These are phyloP conservation scores for Lasioglossum morio DNA, from an alignment of 2,888 invertebrate species.

Conservation along the genomic window DNA sequence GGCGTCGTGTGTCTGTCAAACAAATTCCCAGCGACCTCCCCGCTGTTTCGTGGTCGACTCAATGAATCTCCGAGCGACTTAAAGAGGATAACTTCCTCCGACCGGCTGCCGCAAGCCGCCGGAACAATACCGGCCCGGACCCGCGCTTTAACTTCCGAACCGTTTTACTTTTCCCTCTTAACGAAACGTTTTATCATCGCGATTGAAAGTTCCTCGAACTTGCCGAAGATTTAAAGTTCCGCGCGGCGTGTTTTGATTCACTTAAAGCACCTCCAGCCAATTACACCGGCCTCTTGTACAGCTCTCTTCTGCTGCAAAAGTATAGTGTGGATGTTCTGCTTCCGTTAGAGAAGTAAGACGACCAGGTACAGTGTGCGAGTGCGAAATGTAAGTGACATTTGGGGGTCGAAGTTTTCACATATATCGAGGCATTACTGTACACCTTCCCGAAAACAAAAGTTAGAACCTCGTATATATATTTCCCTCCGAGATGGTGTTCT, in stretches of 20 bases:
- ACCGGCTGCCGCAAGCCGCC: not conserved
- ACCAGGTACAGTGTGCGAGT: not conserved
- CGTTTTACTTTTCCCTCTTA: not conserved
- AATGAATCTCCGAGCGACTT: slow-evolving; percentile 74
- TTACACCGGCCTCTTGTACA: slow-evolving; percentile 2
- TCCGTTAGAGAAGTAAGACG: no score
- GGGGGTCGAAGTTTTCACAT: not conserved
- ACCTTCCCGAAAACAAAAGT: not conserved
- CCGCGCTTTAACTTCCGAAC: not conserved
- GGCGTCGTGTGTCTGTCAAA: slow-evolving; percentile 11
- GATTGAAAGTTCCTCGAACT: slow-evolving; percentile 9
- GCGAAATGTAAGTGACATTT: not conserved
- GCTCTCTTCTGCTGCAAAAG: not conserved
- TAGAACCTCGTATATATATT: not conserved
- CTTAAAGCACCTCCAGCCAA: slow-evolving; percentile 20
- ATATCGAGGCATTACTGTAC: not conserved
- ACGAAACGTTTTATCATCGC: slow-evolving; percentile 31
- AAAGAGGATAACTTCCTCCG: slow-evolving; percentile 66
- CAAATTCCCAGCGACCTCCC: slow-evolving; percentile 26
- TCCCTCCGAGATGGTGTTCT: not conserved
- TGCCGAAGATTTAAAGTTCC: slow-evolving; percentile 16
- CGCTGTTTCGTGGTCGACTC: slow-evolving; percentile 58
- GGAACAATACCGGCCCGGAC: not conserved
- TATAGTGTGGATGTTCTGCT: no score
- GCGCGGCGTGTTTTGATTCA: slow-evolving; percentile 1